Conservation (phyloP, 2,888 invertebrate genomes). For the Stenichneumon culpator region DNA sequence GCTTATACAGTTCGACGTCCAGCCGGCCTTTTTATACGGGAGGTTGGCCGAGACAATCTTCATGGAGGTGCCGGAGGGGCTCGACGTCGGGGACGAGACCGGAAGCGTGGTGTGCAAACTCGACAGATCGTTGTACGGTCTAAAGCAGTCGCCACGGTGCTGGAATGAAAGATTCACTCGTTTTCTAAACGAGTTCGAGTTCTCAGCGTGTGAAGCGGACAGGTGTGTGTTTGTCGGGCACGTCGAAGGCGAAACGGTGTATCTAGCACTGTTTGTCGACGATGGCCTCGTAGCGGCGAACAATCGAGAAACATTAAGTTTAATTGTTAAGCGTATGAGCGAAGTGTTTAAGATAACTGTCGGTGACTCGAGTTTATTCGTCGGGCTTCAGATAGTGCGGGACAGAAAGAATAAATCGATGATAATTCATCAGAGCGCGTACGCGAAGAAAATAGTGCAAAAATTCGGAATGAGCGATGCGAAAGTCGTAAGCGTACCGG, state of each 20-base stretch:
- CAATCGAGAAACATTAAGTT: too few relatives aligned
- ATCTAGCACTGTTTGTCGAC: constrained; percentile 71
- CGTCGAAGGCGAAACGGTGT: constrained; percentile 52
- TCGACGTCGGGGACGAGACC: constrained; percentile 28
- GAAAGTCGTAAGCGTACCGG: constrained; percentile 58
- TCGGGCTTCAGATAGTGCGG: constrained; percentile 62
- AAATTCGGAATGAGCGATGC: constrained; percentile 58
- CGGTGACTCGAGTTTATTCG: constrained; percentile 49
- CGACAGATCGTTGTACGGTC: constrained; percentile 55
- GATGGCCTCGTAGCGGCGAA: constrained; percentile 67
- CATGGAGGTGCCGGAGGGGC: constrained; percentile 60
- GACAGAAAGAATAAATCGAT: constrained; percentile 31
- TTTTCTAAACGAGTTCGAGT: constrained; percentile 65
- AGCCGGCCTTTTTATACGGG: constrained; percentile 60
- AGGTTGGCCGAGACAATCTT: constrained; percentile 49
- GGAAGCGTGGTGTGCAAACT: constrained; percentile 48
- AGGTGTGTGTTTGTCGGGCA: constrained; percentile 66
- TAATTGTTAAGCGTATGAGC: constrained; percentile 11
- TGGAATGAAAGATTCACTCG: constrained; percentile 57
- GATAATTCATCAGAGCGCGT: constrained; percentile 59
- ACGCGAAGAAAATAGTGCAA: constrained; percentile 52
- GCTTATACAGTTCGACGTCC: too few relatives aligned
- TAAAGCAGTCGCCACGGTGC: constrained; percentile 59
- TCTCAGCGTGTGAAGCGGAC: constrained; percentile 68
- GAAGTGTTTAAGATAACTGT: constrained; percentile 52